Base-by-base conservation (phyloP, 2,797 vertebrate species). In the Artibeus jamaicensis region DNA sequence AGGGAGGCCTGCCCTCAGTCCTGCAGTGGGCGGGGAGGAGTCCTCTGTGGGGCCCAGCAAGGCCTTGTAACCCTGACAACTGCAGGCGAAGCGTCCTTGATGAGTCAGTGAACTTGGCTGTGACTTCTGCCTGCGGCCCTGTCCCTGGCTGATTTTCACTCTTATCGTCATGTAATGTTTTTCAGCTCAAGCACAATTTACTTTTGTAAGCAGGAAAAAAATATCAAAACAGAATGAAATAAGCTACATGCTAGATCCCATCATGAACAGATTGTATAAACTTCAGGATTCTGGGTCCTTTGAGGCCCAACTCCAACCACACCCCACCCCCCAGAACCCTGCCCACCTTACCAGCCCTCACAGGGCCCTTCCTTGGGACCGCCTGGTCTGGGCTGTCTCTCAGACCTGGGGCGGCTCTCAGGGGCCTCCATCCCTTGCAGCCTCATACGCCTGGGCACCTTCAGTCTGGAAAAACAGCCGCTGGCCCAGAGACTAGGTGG, bases 121-220 rank as follows among this genome's bases (percentile, higher is more conserved):
- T 57, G n/a, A 24, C 24, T 46, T 39, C 81, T 39, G 32, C 82
- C 70, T 18, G 42, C 29, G 48, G 76, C 70, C 39, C 24, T 44
- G 55, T 12, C 9, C 4, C 57, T 19, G 5, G 3, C 9, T 21
- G 85, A 9, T 14, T 71, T 77, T 93, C 32, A 44, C 37, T 76
- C 44, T 85, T 22, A 74, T 34, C 34, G 9, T 65, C 50, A 16
- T 87, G 22, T 83, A 53, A 67, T 55, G 42, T 26, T 55, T 65
- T 86, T 59, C 78, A 71, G 10, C 84, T 93, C 26, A 84, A 84
- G 48, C 3, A 9, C 57, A 95, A 78, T 50, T 95, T 95, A 95
- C 94, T 96, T 97, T 96, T 96, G 62, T 96, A 95, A 97, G 71
- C 62, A 95, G 74, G 5, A 78, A 71, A 29, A 65, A 34, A 55